phyloP scores from a whole-genome alignment of 2,113 vertebrate genomes.

The Nothocercus nigrocapillus region DNA sequence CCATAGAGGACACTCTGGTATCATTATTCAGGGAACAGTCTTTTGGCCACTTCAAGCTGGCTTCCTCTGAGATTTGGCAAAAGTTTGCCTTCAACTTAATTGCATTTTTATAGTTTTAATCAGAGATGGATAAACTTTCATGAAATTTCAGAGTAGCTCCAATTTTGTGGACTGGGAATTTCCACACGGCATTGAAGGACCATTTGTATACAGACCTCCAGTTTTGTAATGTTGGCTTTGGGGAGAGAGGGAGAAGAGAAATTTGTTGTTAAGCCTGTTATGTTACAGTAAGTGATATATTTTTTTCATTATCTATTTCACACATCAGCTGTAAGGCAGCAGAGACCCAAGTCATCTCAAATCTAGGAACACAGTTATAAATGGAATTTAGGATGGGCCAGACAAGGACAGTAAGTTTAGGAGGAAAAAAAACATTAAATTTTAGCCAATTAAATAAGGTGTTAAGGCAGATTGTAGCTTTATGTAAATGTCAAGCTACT shows the following conservation, averaged over 20 bases:
- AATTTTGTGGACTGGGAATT: neutral
- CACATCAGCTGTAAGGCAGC: neutral
- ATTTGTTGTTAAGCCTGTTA: neutral
- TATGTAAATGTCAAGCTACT: neutral
- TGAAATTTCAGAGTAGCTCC: neutral
- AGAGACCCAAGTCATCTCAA: neutral
- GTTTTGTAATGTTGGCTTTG: neutral
- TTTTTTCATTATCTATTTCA: neutral
- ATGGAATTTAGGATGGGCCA: neutral
- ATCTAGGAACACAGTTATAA: neutral
- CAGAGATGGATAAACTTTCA: neutral
- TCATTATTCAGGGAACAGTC: neutral
- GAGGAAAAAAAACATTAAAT: neutral
- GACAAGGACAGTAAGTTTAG: neutral
- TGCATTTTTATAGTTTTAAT: neutral
- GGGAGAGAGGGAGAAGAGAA: neutral
- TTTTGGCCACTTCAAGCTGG: neutral
- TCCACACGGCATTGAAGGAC: neutral
- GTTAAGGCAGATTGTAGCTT: no score
- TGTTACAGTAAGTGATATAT: neutral
- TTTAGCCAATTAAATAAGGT: neutral
- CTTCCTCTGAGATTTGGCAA: neutral
- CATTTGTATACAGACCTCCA: fast-evolving
- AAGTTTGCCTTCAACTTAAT: neutral
- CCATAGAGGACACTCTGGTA: neutral